These are phyloP conservation scores for Tenthredo notha DNA, from an alignment of 2,888 invertebrate species.

Conservation along the genomic window DNA sequence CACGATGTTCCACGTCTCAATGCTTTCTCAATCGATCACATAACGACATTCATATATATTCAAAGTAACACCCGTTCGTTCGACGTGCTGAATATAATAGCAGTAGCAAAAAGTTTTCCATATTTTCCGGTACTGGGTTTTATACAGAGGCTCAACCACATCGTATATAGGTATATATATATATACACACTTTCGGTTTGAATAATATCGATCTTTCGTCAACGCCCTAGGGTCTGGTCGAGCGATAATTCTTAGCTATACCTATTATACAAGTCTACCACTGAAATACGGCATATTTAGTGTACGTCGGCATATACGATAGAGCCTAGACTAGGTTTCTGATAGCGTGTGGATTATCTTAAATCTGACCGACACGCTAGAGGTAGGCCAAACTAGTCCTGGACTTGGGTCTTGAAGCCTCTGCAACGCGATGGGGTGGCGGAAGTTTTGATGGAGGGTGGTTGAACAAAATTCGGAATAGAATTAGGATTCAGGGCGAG, in stretches of 20 bases:
- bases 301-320: constrained; percentile 1
- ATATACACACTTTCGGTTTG: constrained; percentile 5
- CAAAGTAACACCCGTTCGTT: constrained; percentile 18
- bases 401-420: constrained; percentile 32
- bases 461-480: constrained; percentile 8
- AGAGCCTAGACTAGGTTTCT: constrained; percentile 31
- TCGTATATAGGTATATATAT: neutral
- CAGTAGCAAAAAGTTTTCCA: constrained; percentile 27
- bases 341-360: constrained; percentile 55
- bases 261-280: constrained; percentile 25
- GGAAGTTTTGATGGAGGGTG: constrained; percentile 29
- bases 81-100: neutral
- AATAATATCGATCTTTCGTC: constrained; percentile 47
- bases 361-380: constrained; percentile 52
- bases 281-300: constrained; percentile 44
- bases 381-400: constrained; percentile 44
- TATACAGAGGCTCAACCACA: neutral
- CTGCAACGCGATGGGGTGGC: constrained; percentile 7
- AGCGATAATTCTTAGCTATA: constrained; percentile 49
- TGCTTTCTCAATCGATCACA: constrained; percentile 25
- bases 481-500: constrained; percentile 31
- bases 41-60: constrained; percentile 22
- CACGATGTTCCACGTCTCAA: constrained; percentile 6
- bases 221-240: neutral
- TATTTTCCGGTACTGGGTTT: constrained; percentile 26